Evolutionary conservation across 2,888 invertebrate species (phyloP), one percentile per base, ranked within the genome.

Genomic region (Drosophila anomelani): DNA sequence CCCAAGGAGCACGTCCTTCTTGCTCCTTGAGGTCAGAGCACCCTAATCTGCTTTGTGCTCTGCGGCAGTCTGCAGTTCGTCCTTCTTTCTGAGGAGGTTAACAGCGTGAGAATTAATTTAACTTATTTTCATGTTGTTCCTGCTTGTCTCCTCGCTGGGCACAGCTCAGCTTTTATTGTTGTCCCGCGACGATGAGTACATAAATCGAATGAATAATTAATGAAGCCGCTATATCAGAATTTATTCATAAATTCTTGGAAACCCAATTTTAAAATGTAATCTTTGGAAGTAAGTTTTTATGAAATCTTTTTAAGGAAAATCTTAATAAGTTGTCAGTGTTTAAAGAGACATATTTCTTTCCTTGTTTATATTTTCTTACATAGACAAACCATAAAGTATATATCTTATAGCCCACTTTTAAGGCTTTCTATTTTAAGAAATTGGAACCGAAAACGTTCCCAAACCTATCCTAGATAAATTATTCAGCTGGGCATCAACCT

Each of bases 21-120:
- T 63, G 43, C 29, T 56, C 49, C 32, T 66, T 26, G 66, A 47
- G 76, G 76, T 71, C 66, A 76, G 10, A 43, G 46, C 55, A 69
- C 56, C 81, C 39, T 63, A 80, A 58, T 55, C 59, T 64, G 26
- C 44, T 58, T 66, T 60, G n/a, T 54, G 70, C 29, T 62, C 56
- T 57, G 43, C 63, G 58, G 60, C 55, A 74, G 39, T 51, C 58
- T 56, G 32, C 56, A 64, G 57, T 51, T 51, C 57, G 56, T 69
- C 57, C 56, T 51, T 69, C 57, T 41, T 39, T 32, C 38, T 3
- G 43, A 15, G 56, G 29, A 62, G 57, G 26, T 46, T 17, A 77
- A 54, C 61, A 80, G 53, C 60, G 63, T 43, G 53, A 63, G 55
- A 78, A 78, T 58, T 69, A 38, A 39, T 36, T 68, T 56, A 34